Evolutionary conservation across 2,888 invertebrate species (phyloP), one percentile per base, ranked within the genome.

Genomic region (Caenorhabditis macrosperma): DNA sequence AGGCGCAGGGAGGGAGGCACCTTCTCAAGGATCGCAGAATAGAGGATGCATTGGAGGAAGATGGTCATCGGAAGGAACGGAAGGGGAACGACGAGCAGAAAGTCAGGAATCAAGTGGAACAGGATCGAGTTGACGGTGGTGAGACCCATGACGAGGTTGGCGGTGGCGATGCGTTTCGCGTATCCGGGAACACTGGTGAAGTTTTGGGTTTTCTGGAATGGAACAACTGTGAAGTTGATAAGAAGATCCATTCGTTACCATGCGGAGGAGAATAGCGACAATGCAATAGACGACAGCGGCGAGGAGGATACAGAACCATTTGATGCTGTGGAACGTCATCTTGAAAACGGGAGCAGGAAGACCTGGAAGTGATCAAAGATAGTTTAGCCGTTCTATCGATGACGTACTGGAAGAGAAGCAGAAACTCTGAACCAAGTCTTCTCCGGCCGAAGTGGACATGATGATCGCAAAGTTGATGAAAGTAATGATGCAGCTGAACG

Each of bases 391-490:
- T n/a, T n/a, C n/a, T n/a, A n/a, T n/a, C n/a, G n/a, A n/a, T n/a
- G n/a, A 17, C 64, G 30, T 52, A 64, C 66, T 26, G 0, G 74
- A 75, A 0, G 60, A 30, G 60, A 60, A 75, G 33, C 74, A 75
- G 22, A 22, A 10, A n/a, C 46, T 20, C n/a, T 6, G 2, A 12
- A 61, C 54, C 44, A n/a, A 7, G 12, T 60, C 60, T 6, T 38
- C 7, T 22, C 38, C 38, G 1, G 20, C 61, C 0, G 28, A 12
- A 6, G 44, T 35, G 20, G 28, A 20, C 17, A 33, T 5, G 3
- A 61, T 41, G n/a, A 61, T 54, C 4, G 12, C 20, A 15, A 22
- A 26, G 24, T 71, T 71, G 44, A 71, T 24, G 12, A 48, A 17
- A 9, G 54, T 44, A 12, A 71, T 20, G 2, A 44, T 1, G 24